Evolutionary conservation across 2,113 vertebrate genomes (phyloP).

Genomic region (Sakesphorus luctuosus): DNA sequence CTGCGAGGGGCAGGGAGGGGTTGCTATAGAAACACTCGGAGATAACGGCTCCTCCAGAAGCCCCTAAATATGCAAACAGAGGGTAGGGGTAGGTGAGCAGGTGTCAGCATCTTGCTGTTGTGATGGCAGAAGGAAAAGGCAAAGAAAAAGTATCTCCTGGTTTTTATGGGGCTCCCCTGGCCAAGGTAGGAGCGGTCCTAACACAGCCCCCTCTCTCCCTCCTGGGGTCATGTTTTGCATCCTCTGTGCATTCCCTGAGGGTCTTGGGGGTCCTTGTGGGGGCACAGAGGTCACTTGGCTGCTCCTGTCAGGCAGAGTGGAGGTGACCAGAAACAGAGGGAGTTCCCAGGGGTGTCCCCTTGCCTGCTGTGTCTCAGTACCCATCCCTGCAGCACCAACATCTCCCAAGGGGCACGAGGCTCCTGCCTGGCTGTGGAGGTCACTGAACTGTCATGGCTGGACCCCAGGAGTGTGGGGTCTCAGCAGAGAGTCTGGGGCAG

Average conservation of each 20-base stretch:
- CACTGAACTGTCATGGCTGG: background rate
- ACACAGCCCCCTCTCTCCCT: background rate
- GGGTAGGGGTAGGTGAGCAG: background rate
- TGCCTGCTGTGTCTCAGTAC: fast-evolving
- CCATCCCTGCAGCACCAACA: fast-evolving
- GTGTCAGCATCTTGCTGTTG: background rate
- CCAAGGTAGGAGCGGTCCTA: fast-evolving
- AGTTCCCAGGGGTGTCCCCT: background rate
- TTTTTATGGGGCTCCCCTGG: fast-evolving
- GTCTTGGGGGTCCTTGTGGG: fast-evolving
- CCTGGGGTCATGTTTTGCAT: fast-evolving
- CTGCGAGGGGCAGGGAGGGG: background rate
- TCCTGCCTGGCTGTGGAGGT: background rate
- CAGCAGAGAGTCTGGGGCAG: background rate
- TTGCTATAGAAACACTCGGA: constrained; percentile 53
- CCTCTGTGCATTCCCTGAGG: fast-evolving
- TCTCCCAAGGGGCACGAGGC: fast-evolving
- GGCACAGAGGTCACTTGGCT: background rate
- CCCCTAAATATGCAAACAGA: background rate
- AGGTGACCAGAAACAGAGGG: background rate
- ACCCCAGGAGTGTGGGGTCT: background rate
- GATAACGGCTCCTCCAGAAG: background rate
- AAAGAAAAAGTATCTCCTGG: fast-evolving
- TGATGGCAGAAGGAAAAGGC: background rate
- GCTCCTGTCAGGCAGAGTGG: fast-evolving